Base-by-base conservation (phyloP, 2,113 vertebrate species). In the Monopterus albus region DNA sequence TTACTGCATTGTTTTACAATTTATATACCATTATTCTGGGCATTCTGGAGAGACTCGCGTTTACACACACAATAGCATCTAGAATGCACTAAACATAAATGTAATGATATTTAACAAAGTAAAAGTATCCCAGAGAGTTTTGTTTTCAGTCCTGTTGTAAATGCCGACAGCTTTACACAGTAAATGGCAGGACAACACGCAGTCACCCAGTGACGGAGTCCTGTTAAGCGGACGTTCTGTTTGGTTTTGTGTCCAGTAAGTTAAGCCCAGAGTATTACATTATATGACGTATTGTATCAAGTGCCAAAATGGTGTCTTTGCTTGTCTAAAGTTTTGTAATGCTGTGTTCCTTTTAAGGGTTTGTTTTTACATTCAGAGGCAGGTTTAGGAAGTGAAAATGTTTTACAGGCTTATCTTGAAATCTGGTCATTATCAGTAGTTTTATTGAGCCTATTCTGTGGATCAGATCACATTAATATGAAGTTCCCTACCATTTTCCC, bases 321-420 rank as follows among this genome's bases (percentile, higher is more conserved):
- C 71, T 67, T 14, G 40, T 63, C 42, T 68, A 2, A 39, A n/a
- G 49, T 74, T 82, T 50, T 35, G 59, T 58, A 8, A 57, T 6
- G 61, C 76, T 28, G 53, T 53, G 23, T 47, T 79, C 79, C 87
- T 79, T 87, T 75, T 78, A 84, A 66, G 83, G 75, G 46, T 78
- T 81, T 83, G 87, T 78, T 81, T 88, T 73, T 42, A 47, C 49
- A 43, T 60, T 56, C 17, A 45, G 21, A 25, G 17, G 23, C 20
- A 4, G 15, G 25, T 67, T 63, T 33, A 89, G 81, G 73, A 82
- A 87, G 84, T 78, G 69, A 66, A 9, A 45, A 63, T 18, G 12
- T 74, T 85, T 87, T 86, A 68, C 21, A 53, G 72, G 52, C 47
- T 61, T 57, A 43, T 63, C 57, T 47, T 55, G 3, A 60, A 76